Evolutionary conservation across 2,888 invertebrate species (phyloP).

Genomic region (Melieria crassipennis): DNA sequence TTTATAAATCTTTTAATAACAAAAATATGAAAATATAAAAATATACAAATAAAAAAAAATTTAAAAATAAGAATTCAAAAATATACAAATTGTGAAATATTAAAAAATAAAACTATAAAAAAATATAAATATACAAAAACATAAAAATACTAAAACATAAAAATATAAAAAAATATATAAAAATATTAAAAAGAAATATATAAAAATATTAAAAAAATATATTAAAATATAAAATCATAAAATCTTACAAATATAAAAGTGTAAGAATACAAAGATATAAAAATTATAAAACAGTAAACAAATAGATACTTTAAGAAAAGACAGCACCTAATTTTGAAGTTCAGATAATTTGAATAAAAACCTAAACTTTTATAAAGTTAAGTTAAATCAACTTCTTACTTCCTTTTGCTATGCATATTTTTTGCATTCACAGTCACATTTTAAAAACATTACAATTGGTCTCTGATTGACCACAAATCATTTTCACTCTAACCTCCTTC

Average conservation of each 20-base stretch:
- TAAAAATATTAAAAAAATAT: background rate
- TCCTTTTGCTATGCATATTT: no score
- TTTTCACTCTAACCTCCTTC: no score
- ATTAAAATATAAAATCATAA: background rate
- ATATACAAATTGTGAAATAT: background rate
- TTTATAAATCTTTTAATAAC: no score
- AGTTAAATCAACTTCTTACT: no score
- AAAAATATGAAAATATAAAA: no score
- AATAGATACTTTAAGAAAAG: background rate
- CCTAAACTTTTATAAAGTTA: no score
- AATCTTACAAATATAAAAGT: background rate
- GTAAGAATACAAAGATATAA: background rate
- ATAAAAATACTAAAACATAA: slow-evolving; percentile 1
- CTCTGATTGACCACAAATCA: no score
- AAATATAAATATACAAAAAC: background rate
- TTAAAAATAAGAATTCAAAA: background rate
- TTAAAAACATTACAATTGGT: slow-evolving; percentile 1
- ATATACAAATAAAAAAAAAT: background rate
- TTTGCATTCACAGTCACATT: slow-evolving; percentile 11
- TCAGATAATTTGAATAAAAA: background rate
- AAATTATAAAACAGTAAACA: background rate
- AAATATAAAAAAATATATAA: background rate
- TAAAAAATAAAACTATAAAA: slow-evolving; percentile 4
- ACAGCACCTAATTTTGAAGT: background rate
- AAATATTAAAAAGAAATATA: background rate